Base-by-base conservation (phyloP, 2,797 vertebrate species). In the Sphenopsis melanotis region DNA sequence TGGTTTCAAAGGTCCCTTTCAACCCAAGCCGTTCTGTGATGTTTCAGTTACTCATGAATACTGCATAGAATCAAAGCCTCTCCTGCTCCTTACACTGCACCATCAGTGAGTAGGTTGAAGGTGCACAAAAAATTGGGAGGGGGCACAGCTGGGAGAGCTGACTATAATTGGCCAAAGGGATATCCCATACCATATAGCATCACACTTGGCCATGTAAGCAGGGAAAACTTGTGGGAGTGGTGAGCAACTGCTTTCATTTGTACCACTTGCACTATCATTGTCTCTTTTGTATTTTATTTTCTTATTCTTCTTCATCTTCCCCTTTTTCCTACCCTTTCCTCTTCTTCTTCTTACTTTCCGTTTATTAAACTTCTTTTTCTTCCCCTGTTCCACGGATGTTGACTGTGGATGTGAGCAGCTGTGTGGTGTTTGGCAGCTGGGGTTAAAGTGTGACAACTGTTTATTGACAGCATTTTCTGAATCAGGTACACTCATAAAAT, bases 311-410 rank as follows among this genome's bases (percentile, higher is more conserved):
- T 6, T 49, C 17, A 29, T 44, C 16, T 46, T 63, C 41, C 3
- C 14, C 52, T 19, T 80, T 21, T 49, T 47, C 15, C 6, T 29
- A 29, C 3, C 4, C 4, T 14, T 65, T 44, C 24, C n/a, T 15
- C 26, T 34, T 30, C 14, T 70, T 8, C 30, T 30, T 56, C 20
- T 23, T 69, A 2, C 26, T 71, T 46, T 90, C 11, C 2, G 11
- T 61, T 86, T 52, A 17, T 57, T 27, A 37, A 15, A 13, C 16
- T 29, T 66, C 22, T 29, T 66, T 68, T 63, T 19, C 27, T 68
- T 87, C 6, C 15, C 24, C 5, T 11, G 9, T 66, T 41, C 24
- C 12, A 4, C 0, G 0, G 6, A 1, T 30, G 29, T 19, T 30
- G 50, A 52, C 50, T 52, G 18, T 14, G 46, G 52, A 6, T 55